Conservation (phyloP, 2,888 invertebrate genomes). For the Chloroclysta siterata region DNA sequence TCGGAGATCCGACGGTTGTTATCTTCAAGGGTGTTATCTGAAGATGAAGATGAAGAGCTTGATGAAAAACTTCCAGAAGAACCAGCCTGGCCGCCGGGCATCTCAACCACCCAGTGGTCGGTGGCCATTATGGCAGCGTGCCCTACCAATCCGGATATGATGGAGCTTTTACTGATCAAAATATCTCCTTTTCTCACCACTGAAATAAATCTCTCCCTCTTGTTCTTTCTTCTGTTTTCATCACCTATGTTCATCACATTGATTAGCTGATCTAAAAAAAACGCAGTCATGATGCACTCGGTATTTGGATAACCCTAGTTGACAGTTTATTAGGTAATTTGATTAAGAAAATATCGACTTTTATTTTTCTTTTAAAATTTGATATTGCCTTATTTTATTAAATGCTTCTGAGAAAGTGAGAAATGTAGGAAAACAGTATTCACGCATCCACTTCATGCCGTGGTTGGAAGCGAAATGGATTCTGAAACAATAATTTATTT, state of each 20-base stretch:
- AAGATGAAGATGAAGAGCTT: background rate
- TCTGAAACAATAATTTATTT: background rate
- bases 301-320: too few species aligned
- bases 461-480: background rate
- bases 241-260: background rate
- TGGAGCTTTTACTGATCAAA: background rate
- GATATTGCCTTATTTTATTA: too few species aligned
- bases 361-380: too few species aligned
- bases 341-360: too few species aligned
- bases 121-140: slow-evolving; percentile 5
- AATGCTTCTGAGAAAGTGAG: too few species aligned
- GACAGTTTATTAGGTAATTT: too few species aligned
- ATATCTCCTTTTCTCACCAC: slow-evolving; percentile 3
- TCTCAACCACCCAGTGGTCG: slow-evolving; percentile 1
- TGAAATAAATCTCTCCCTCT: background rate
- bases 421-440: too few species aligned
- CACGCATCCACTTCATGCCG: too few species aligned
- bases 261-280: background rate
- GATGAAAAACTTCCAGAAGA: background rate
- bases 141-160: background rate
- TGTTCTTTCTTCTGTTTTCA: background rate
- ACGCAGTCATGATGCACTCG: background rate
- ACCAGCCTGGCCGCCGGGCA: background rate
- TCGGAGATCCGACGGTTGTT: slow-evolving; percentile 4
- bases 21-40: background rate